A percentile compares a stretch with the other conserved stretches of the same genome.
Evolutionary conservation across 2,888 invertebrate genomes (phyloP).

Genomic region (Erebia aethiops): DNA sequence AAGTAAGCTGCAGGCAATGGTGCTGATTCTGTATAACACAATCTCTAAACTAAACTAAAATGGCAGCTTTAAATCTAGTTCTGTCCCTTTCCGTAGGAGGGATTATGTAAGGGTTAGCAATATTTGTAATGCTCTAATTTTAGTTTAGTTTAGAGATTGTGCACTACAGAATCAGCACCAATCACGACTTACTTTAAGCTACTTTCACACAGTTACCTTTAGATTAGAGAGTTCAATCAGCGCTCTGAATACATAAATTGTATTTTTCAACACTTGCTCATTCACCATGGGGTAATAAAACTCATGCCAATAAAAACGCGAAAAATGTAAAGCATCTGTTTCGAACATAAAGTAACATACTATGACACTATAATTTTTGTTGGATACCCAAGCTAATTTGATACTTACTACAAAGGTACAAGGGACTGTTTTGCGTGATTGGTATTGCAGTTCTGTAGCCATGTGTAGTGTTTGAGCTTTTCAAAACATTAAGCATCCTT

Average conservation of each 20-base stretch:
- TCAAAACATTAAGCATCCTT: constrained; percentile 21
- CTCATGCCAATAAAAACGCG: constrained; percentile 9
- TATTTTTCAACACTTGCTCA: background rate
- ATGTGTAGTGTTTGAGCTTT: constrained; percentile 3
- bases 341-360: constrained; percentile 1
- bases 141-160: too few species aligned
- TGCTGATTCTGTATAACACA: too few species aligned
- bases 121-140: too few species aligned
- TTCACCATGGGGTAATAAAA: background rate
- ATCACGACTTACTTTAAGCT: too few species aligned
- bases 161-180: too few species aligned
- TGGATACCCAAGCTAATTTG: background rate
- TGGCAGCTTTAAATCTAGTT: too few species aligned
- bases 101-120: too few species aligned
- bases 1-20: background rate
- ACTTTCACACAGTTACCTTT: too few species aligned
- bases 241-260: too few species aligned
- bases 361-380: background rate
- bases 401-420: background rate
- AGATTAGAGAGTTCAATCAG: too few species aligned
- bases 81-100: too few species aligned
- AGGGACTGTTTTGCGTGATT: background rate
- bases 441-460: background rate
- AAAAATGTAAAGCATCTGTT: constrained; percentile 12
- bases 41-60: too few species aligned